Percentiles rank a stretch among this genome's conserved stretches.
These are phyloP conservation scores for Delichon dasypus DNA, from an alignment of 2,797 vertebrate species.

Conservation along the genomic window DNA sequence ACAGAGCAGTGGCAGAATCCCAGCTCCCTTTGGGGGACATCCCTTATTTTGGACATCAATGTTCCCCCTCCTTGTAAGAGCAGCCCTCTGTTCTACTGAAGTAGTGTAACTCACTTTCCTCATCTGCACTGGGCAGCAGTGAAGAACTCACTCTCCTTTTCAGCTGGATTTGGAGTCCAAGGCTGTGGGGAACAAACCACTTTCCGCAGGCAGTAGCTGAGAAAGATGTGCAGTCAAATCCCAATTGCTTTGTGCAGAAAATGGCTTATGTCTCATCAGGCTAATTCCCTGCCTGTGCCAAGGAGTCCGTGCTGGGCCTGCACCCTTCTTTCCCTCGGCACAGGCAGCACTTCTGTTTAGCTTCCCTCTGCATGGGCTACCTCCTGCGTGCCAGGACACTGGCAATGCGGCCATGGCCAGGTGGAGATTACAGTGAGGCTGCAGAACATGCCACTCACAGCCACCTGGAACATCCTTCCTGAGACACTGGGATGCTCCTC, in stretches of 20 bases:
- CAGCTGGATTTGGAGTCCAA: background rate
- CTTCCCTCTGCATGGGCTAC: accelerated
- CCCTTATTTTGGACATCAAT: background rate
- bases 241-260: background rate
- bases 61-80: accelerated
- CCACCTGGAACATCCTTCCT: background rate
- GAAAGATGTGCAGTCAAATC: background rate
- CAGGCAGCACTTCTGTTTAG: background rate
- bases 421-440: background rate
- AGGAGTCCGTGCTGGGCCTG: background rate
- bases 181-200: background rate
- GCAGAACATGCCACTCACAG: accelerated
- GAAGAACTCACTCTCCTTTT: background rate
- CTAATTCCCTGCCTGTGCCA: background rate
- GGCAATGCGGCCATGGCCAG: background rate
- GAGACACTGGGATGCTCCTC: background rate
- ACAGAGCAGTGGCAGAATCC: background rate
- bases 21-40: background rate
- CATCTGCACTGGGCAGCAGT: background rate
- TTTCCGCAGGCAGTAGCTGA: background rate
- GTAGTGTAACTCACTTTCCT: background rate
- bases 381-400: background rate
- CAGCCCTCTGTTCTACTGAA: background rate
- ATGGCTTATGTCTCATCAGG: background rate
- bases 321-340: background rate